Conservation (phyloP, 2,888 invertebrate genomes). For the Apotomis betuletana region DNA sequence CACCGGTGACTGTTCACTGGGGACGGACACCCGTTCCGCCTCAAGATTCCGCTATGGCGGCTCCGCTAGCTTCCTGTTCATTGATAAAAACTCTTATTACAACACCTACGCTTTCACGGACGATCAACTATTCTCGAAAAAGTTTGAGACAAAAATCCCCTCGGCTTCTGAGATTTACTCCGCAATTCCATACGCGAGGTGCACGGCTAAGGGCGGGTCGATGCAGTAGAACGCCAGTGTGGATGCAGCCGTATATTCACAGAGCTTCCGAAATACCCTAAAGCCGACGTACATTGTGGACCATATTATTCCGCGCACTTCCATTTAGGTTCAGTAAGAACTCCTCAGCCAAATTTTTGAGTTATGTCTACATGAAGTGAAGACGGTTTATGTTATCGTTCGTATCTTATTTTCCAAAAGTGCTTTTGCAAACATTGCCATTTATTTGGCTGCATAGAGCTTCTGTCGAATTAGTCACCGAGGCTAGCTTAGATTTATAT, state of each 20-base stretch:
- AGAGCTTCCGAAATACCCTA: slow-evolving; percentile 67
- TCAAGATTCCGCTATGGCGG: slow-evolving; percentile 47
- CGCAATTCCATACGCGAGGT: slow-evolving; percentile 12
- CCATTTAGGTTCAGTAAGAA: slow-evolving; percentile 65
- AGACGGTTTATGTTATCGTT: slow-evolving; percentile 72
- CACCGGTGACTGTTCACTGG: slow-evolving; percentile 53
- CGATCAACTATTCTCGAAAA: background rate
- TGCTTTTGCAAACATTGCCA: slow-evolving; percentile 63
- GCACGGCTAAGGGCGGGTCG: slow-evolving; percentile 52
- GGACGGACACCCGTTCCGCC: slow-evolving; percentile 44
- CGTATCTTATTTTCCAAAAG: slow-evolving; percentile 66
- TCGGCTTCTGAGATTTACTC: slow-evolving; percentile 12
- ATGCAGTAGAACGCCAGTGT: slow-evolving; percentile 55
- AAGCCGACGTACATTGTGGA: slow-evolving; percentile 69
- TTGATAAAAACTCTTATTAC: slow-evolving; percentile 34
- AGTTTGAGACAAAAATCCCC: slow-evolving; percentile 13
- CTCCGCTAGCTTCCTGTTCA: slow-evolving; percentile 32
- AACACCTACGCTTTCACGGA: slow-evolving; percentile 12
- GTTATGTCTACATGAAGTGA: slow-evolving; percentile 71
- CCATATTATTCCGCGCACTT: slow-evolving; percentile 68
- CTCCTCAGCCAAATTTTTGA: slow-evolving; percentile 77
- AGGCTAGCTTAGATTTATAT: slow-evolving; percentile 1
- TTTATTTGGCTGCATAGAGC: slow-evolving; percentile 63
- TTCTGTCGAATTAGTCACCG: slow-evolving; percentile 53
- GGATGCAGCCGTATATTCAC: slow-evolving; percentile 62